A percentile compares a stretch with the other conserved stretches of the same genome.
Evolutionary conservation across 2,888 invertebrate species (phyloP).

Genomic region (Cerceris ruficornis): DNA sequence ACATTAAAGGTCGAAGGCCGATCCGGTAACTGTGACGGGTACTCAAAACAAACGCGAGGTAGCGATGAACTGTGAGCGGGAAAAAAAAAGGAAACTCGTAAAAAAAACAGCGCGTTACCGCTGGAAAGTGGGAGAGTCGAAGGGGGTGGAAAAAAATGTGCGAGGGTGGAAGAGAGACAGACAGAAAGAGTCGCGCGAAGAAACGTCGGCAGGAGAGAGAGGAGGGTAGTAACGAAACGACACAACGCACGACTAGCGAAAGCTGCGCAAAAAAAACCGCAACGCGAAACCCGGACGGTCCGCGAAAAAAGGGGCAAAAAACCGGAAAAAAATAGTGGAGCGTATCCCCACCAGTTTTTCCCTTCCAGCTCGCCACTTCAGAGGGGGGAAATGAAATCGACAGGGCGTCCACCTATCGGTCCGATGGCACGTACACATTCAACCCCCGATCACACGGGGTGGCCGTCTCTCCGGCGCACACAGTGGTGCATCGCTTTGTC

Average conservation of each 20-base stretch:
- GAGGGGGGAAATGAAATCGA: conserved; percentile 77
- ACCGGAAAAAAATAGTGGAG: conserved; percentile 71
- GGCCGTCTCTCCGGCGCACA: conserved; percentile 34
- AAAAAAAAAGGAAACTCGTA: neutral
- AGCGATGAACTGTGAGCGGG: neutral
- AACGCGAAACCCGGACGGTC: conserved; percentile 68
- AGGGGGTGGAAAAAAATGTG: conserved; percentile 20
- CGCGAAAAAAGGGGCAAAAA: conserved; percentile 63
- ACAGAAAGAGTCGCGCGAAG: conserved; percentile 5
- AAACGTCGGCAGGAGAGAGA: conserved; percentile 24
- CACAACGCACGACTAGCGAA: conserved; percentile 65
- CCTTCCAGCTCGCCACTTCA: conserved; percentile 25
- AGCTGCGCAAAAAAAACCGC: conserved; percentile 69
- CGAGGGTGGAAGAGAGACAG: conserved; percentile 16
- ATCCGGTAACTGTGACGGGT: neutral
- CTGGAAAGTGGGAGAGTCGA: conserved; percentile 13
- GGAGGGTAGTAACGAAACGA: conserved; percentile 40
- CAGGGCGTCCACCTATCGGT: conserved; percentile 80
- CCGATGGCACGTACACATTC: conserved; percentile 68
- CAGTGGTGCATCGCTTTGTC: conserved; percentile 53
- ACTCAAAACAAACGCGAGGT: neutral
- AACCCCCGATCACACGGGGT: conserved; percentile 55
- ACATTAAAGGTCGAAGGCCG: conserved; percentile 5
- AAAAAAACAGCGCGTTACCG: conserved; percentile 1
- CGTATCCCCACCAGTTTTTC: conserved; percentile 47